Percentiles rank a stretch among this genome's conserved stretches.
phyloP scores from a whole-genome alignment of 2,888 invertebrate species.

The Cephonodes hylas region DNA sequence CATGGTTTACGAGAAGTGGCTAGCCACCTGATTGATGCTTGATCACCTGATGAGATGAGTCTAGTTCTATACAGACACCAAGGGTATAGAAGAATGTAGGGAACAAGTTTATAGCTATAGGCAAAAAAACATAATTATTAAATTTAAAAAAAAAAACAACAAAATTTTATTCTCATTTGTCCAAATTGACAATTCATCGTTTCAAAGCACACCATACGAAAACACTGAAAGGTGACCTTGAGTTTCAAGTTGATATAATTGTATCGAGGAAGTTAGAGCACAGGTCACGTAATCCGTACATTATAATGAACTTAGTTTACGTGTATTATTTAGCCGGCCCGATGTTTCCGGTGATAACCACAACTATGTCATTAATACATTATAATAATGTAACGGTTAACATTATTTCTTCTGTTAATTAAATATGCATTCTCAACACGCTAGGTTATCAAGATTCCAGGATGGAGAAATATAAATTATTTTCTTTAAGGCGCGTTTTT shows the following conservation, averaged over 20 bases:
- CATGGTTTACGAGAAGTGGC: too few species aligned
- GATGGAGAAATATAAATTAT: not conserved
- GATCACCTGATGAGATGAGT: too few species aligned
- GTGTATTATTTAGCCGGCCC: slow-evolving; percentile 29
- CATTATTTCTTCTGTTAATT: slow-evolving; percentile 19
- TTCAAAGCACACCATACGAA: slow-evolving; percentile 5
- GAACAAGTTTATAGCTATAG: too few species aligned
- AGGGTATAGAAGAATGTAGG: too few species aligned
- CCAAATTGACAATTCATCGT: not conserved
- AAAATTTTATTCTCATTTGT: too few species aligned
- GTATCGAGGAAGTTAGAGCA: slow-evolving; percentile 36
- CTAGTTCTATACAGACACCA: too few species aligned
- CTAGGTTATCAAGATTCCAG: not conserved
- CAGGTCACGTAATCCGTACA: slow-evolving; percentile 36
- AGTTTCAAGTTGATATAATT: slow-evolving; percentile 24
- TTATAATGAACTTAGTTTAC: slow-evolving; percentile 30
- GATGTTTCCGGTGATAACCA: slow-evolving; percentile 44
- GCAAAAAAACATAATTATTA: too few species aligned
- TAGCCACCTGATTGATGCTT: too few species aligned
- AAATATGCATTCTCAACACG: not conserved
- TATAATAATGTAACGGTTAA: slow-evolving; percentile 30
- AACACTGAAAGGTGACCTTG: not conserved
- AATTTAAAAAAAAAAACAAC: too few species aligned
- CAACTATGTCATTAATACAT: slow-evolving; percentile 18
- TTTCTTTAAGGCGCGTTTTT: not conserved